Percentiles rank a stretch among this genome's conserved stretches.
phyloP scores from a whole-genome alignment of 1,140 invertebrate species.

The Apis laboriosa region DNA sequence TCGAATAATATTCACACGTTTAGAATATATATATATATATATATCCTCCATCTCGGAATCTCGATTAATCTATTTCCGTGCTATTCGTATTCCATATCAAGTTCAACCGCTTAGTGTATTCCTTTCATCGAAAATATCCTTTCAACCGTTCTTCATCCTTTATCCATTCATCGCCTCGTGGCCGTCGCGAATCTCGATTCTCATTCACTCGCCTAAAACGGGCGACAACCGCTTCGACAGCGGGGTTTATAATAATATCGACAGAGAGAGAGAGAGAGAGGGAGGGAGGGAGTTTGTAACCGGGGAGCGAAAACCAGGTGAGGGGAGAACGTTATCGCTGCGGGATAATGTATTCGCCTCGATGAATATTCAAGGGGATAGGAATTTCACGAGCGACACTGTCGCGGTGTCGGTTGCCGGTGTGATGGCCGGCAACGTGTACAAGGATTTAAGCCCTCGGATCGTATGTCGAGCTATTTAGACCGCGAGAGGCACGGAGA shows the following conservation, averaged over 20 bases:
- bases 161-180: no score
- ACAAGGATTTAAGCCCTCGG: neutral
- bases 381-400: neutral
- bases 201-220: neutral
- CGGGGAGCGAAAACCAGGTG: neutral
- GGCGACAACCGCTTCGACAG: neutral
- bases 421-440: neutral
- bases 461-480: constrained; percentile 19
- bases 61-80: constrained; percentile 19
- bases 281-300: neutral
- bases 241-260: no score
- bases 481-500: neutral
- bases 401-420: constrained; percentile 6
- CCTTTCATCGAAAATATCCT: no score
- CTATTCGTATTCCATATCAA: neutral
- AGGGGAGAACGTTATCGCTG: constrained; percentile 1
- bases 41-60: neutral
- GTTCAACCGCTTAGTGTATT: no score
- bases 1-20: no score
- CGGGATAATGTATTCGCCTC: constrained; percentile 9
- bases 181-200: neutral
- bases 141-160: no score
- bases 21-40: no score
- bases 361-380: constrained; percentile 34
- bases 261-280: no score